These are phyloP conservation scores for Priocnemis perturbator DNA, from an alignment of 2,888 invertebrate genomes.

Conservation along the genomic window DNA sequence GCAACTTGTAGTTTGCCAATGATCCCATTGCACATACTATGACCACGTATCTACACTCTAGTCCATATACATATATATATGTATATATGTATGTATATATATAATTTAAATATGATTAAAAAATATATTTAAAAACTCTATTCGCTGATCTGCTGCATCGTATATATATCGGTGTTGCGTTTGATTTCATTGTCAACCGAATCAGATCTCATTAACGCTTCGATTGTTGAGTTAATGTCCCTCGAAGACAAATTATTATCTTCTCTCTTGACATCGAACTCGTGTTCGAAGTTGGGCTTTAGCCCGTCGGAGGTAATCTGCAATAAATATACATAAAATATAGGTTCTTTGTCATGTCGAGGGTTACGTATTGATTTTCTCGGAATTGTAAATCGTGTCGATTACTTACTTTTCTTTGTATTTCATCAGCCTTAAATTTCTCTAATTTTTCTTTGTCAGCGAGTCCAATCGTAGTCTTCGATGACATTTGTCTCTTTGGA, in stretches of 20 bases:
- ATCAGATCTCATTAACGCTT: conserved; percentile 53
- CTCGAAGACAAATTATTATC: conserved; percentile 51
- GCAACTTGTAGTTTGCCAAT: conserved; percentile 60
- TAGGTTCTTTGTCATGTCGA: not conserved
- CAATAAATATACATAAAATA: not conserved
- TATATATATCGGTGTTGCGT: conserved; percentile 50
- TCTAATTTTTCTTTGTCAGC: conserved; percentile 68
- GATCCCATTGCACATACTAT: conserved; percentile 61
- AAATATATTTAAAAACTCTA: conserved; percentile 57
- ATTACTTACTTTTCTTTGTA: conserved; percentile 58
- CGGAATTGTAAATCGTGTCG: too few relatives aligned
- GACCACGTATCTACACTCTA: conserved; percentile 50
- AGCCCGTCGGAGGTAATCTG: conserved; percentile 54
- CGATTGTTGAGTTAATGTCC: conserved; percentile 53
- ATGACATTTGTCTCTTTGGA: conserved; percentile 68
- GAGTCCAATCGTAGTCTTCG: conserved; percentile 58
- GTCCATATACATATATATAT: conserved; percentile 20
- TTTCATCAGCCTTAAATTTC: conserved; percentile 62
- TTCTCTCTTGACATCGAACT: conserved; percentile 48
- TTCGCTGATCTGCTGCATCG: conserved; percentile 52
- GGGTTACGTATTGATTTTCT: too few relatives aligned
- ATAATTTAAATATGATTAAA: conserved; percentile 59
- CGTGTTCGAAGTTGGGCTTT: conserved; percentile 45
- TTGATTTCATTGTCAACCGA: conserved; percentile 53
- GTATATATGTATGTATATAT: conserved; percentile 13